A percentile compares a stretch with the other conserved stretches of the same genome.
Conservation (phyloP, 1,140 invertebrate genomes). For the Portunus trituberculatus region DNA sequence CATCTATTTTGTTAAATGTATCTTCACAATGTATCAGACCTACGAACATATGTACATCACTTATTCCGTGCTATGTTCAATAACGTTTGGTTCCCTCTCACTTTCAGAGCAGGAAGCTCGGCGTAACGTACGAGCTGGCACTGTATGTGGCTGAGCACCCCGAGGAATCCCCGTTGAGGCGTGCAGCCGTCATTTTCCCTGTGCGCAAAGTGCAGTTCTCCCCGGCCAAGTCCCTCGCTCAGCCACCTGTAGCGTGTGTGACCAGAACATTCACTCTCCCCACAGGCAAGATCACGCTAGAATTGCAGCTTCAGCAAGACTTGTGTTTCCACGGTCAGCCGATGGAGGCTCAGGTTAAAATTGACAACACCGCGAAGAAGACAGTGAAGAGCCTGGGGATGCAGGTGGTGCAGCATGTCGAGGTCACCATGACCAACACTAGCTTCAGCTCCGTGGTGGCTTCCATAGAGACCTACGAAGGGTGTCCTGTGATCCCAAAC, state of each 20-base stretch:
- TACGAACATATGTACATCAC: no score
- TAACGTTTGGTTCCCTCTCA: not conserved
- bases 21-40: not conserved
- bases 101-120: conserved; percentile 36
- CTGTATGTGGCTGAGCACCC: conserved; percentile 34
- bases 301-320: conserved; percentile 97
- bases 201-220: conserved; percentile 85
- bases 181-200: conserved; percentile 38
- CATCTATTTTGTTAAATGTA: not conserved
- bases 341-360: conserved; percentile 89
- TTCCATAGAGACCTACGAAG: conserved; percentile 93
- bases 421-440: conserved; percentile 95
- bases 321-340: conserved; percentile 97
- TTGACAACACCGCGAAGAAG: conserved; percentile 93
- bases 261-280: conserved; percentile 95
- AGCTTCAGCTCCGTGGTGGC: conserved; percentile 94
- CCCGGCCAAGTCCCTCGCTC: conserved; percentile 85
- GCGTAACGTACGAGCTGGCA: conserved; percentile 54
- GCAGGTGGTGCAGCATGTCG: conserved; percentile 93
- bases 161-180: not conserved
- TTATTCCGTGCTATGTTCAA: not conserved
- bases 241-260: conserved; percentile 92
- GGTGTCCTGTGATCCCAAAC: conserved; percentile 94
- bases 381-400: conserved; percentile 91
- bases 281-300: conserved; percentile 91